Evolutionary conservation across 2,797 vertebrate genomes (phyloP).

Genomic region (Chaetodon trifasciatus): DNA sequence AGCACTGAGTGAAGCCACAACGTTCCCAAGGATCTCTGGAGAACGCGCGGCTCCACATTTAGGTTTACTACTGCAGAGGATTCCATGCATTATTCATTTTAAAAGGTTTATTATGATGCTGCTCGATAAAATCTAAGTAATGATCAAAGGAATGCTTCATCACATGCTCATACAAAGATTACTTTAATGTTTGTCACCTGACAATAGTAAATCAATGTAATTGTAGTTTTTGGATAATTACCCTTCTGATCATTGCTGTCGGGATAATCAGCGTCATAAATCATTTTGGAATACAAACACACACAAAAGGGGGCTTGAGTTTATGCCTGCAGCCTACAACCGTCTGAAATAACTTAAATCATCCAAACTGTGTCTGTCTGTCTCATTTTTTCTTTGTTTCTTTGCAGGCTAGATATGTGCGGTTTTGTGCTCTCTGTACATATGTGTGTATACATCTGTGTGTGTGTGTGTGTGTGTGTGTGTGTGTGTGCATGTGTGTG

Average conservation of each 20-base stretch:
- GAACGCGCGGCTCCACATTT: conserved; percentile 8
- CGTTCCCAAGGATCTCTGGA: conserved; percentile 33
- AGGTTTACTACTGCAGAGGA: background rate
- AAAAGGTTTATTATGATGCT: background rate
- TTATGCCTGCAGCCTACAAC: background rate
- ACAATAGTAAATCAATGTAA: background rate
- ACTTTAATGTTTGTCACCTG: background rate
- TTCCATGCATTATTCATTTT: too few relatives aligned
- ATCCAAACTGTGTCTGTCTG: background rate
- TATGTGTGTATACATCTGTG: too few relatives aligned
- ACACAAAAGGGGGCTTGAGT: background rate
- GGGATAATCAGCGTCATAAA: background rate
- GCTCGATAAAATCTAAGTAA: conserved; percentile 2
- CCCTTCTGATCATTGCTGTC: background rate
- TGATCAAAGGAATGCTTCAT: background rate
- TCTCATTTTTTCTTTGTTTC: background rate
- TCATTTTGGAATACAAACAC: conserved; percentile 8
- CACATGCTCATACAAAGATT: background rate
- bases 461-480: conserved; percentile 2
- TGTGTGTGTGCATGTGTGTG: conserved; percentile 3
- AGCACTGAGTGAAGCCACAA: conserved; percentile 10
- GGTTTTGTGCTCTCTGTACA: background rate
- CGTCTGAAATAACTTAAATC: conserved; percentile 12
- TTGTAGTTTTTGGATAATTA: background rate
- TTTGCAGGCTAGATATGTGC: background rate